These are phyloP conservation scores for Linnaemya vulpina DNA, from an alignment of 2,888 invertebrate species.

Conservation along the genomic window DNA sequence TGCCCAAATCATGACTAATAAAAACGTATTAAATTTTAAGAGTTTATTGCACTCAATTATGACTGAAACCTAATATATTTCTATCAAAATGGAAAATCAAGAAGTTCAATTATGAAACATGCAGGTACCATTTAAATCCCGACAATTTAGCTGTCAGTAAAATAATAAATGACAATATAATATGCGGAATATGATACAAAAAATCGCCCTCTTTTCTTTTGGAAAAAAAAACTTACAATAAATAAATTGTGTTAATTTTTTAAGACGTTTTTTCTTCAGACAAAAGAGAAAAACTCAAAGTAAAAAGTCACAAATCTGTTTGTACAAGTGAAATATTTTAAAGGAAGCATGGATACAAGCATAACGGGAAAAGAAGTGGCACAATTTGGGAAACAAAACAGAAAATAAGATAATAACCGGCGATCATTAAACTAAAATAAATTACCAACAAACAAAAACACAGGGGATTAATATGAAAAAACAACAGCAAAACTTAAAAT, in stretches of 20 bases:
- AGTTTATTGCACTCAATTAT: conserved; percentile 3
- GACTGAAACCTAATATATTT: not conserved
- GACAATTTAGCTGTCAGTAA: not conserved
- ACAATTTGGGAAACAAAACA: not conserved
- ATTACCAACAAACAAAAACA: conserved; percentile 22
- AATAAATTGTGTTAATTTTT: conserved; percentile 25
- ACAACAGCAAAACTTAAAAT: not conserved
- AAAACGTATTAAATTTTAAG: not conserved
- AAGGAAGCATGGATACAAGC: not conserved
- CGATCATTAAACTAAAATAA: conserved; percentile 50
- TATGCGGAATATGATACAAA: not conserved
- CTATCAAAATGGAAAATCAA: not conserved
- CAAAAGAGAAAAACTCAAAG: not conserved
- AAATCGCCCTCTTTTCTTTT: not conserved
- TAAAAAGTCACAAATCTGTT: conserved; percentile 18
- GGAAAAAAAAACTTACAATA: conserved; percentile 1
- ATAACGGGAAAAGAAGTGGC: not conserved
- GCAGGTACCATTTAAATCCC: conserved; percentile 8
- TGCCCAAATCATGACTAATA: conserved; percentile 2
- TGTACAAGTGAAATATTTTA: conserved; percentile 21
- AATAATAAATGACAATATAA: conserved; percentile 33
- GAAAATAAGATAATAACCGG: conserved; percentile 53
- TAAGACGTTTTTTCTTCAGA: conserved; percentile 18
- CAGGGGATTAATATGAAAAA: not conserved
- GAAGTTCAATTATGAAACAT: conserved; percentile 10